Base-by-base conservation (phyloP, 1,140 invertebrate species). In the Zaprionus davidi region DNA sequence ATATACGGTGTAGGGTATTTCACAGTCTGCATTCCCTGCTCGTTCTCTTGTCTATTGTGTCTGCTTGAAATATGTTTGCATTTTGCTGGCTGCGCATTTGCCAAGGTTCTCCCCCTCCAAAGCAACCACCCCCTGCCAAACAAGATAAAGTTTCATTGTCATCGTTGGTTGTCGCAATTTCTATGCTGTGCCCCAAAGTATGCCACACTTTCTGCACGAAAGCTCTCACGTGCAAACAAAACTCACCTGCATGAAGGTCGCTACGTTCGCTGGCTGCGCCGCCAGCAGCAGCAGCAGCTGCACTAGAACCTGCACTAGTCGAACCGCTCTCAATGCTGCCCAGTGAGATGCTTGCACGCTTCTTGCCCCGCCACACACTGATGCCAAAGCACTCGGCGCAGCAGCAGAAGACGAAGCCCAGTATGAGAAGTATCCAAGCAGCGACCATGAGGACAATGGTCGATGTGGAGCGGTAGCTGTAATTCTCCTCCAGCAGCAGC, bases 401-500 rank as follows among this genome's bases (percentile, higher is more conserved):
- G 65, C 85, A 91, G 73, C 90, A 91, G 28, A 91, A 82, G 22
- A 86, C 82, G 76, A 91, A 91, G 49, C 90, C 85, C 26, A 91
- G 38, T 62, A 91, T 91, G 58, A 91, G 71, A 6, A 91, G 69
- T 20, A 84, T 77, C 90, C 90, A 91, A 31, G 90, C 90, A 58
- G 78, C 17, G 5, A 91, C 81, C 90, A 91, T 91, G 38, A 91
- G 77, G 22, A 82, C 78, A 46, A 91, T 90, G 36, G 90, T 91
- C 22, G 90, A 91, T 41, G 84, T 91, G 53, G 85, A 88, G 2
- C 86, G 86, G 57, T 87, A 82, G 56, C 65, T 79, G 49, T 82
- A 78, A 58, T 67, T 85, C 26, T 90, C 73, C 9, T 84, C 78
- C n/a, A 82, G 62, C 5, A 90, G 38, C 1, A 90, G 53, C 44